phyloP scores from a whole-genome alignment of 2,797 vertebrate species.

The Helostoma temminkii region DNA sequence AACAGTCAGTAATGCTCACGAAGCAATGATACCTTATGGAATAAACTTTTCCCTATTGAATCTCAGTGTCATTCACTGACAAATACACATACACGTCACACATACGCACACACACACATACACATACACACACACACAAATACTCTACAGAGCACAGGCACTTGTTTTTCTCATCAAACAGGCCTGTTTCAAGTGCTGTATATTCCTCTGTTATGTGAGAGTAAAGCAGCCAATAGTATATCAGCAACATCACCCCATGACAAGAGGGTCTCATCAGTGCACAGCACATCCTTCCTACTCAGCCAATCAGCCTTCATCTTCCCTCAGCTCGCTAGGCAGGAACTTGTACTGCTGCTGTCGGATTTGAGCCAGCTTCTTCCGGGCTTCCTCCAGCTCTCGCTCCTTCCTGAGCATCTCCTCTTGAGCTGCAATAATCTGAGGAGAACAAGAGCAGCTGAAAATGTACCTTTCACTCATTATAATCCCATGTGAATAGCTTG shows the following conservation, averaged over 20 bases:
- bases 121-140: slow-evolving; percentile 55
- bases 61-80: slow-evolving; percentile 54
- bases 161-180: slow-evolving; percentile 75
- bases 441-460: slow-evolving; percentile 41
- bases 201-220: slow-evolving; percentile 64
- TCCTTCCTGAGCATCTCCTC: slow-evolving; percentile 99
- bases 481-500: slow-evolving; percentile 28
- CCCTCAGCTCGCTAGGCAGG: slow-evolving; percentile 94
- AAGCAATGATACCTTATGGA: slow-evolving; percentile 56
- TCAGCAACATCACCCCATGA: slow-evolving; percentile 42
- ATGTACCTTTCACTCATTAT: slow-evolving; percentile 2
- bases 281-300: neutral
- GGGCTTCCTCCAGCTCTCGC: slow-evolving; percentile 95
- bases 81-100: slow-evolving; percentile 34
- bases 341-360: slow-evolving; percentile 99
- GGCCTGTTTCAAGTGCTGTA: slow-evolving; percentile 81
- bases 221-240: slow-evolving; percentile 58
- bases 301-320: slow-evolving; percentile 91
- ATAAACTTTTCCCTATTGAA: slow-evolving; percentile 54
- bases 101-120: slow-evolving; percentile 40
- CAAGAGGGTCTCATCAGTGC: slow-evolving; percentile 42
- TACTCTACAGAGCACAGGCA: slow-evolving; percentile 75
- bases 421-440: slow-evolving; percentile 97
- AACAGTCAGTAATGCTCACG: slow-evolving; percentile 68
- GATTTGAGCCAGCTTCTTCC: slow-evolving; percentile 98